Conservation (phyloP, 1,140 invertebrate species). For the Drosophila nikananu region DNA sequence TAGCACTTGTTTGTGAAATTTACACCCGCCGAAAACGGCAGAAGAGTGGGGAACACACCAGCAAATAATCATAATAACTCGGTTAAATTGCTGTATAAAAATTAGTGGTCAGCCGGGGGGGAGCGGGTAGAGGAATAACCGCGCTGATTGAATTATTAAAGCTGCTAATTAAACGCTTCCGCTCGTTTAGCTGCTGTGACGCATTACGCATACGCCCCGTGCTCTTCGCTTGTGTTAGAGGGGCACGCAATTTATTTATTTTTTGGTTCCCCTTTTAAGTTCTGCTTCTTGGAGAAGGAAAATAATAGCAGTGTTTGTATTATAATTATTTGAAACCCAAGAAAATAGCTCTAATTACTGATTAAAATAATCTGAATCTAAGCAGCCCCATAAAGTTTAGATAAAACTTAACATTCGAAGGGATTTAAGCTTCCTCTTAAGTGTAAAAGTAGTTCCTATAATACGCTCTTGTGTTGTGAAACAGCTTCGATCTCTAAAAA, state of each 20-base stretch:
- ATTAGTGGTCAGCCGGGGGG: constrained; percentile 55
- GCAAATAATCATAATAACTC: constrained; percentile 36
- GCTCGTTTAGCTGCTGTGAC: constrained; percentile 70
- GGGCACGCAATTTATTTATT: constrained; percentile 79
- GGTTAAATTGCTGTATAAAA: constrained; percentile 63
- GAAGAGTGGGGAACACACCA: background rate
- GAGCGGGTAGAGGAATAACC: constrained; percentile 4
- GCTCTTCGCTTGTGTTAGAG: constrained; percentile 15
- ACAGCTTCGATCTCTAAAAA: no score
- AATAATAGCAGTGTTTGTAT: background rate
- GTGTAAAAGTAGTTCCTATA: no score
- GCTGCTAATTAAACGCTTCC: constrained; percentile 80
- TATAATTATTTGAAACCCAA: no score
- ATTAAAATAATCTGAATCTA: no score
- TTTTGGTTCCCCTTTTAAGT: constrained; percentile 3
- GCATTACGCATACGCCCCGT: constrained; percentile 70
- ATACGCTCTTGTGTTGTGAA: no score
- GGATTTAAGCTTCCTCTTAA: no score
- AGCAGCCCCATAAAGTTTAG: no score
- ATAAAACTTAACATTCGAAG: no score
- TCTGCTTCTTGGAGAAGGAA: background rate
- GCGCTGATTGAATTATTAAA: constrained; percentile 81
- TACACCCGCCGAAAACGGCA: constrained; percentile 25
- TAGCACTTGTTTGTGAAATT: constrained; percentile 66
- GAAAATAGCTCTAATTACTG: no score